phyloP scores from a whole-genome alignment of 2,888 invertebrate genomes.

The Petrolisthes cinctipes region DNA sequence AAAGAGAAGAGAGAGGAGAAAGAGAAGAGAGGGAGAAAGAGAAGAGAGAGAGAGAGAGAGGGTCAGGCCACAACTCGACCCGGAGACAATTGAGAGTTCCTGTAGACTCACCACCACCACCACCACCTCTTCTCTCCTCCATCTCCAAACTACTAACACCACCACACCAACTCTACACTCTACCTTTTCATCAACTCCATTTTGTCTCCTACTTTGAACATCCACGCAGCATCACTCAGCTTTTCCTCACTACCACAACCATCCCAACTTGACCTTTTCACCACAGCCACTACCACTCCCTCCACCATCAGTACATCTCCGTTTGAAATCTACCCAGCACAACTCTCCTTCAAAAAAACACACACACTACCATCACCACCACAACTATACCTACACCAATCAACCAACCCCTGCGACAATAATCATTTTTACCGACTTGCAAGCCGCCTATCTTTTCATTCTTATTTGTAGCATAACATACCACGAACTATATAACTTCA shows the following conservation, averaged over 20 bases:
- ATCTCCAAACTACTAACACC: not conserved
- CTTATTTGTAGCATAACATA: too few species aligned
- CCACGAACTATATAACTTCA: too few species aligned
- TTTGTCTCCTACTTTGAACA: too few species aligned
- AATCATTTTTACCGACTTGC: too few species aligned
- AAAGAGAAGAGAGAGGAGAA: not conserved
- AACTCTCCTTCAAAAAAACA: not conserved
- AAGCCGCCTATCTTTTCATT: too few species aligned
- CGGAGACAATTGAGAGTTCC: slow-evolving; percentile 14
- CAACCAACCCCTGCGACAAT: not conserved
- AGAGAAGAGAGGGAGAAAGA: not conserved
- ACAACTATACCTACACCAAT: not conserved
- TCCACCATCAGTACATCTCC: not conserved
- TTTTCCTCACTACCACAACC: not conserved
- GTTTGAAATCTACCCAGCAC: not conserved
- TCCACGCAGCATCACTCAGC: too few species aligned
- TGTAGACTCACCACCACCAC: not conserved
- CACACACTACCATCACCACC: not conserved
- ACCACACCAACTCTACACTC: not conserved
- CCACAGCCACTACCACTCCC: slow-evolving; percentile 7
- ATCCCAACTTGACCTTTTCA: not conserved
- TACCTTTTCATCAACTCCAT: not conserved
- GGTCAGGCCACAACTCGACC: not conserved
- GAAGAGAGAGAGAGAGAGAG: not conserved
- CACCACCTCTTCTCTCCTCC: not conserved